Percentiles rank a stretch among this genome's conserved stretches.
Evolutionary conservation across 2,113 vertebrate species (phyloP).

Genomic region (Ramphastos sulfuratus): DNA sequence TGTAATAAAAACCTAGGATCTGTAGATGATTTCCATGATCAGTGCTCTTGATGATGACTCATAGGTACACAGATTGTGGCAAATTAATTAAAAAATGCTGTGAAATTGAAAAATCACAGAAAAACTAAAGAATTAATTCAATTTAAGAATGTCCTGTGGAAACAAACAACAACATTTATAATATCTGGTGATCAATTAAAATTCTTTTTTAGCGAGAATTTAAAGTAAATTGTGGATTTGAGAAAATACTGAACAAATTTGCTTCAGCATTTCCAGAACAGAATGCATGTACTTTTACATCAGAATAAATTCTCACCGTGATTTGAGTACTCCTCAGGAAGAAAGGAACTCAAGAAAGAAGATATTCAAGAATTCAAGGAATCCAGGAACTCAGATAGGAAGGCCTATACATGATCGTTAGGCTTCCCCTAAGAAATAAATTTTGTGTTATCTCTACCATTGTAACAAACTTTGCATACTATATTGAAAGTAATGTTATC

Average conservation of each 20-base stretch:
- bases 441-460: not conserved
- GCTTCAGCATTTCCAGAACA: not conserved
- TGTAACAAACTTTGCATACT: not conserved
- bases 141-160: not conserved
- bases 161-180: not conserved
- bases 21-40: not conserved
- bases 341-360: too few species aligned
- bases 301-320: not conserved
- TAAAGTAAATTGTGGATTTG: not conserved
- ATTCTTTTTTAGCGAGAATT: not conserved
- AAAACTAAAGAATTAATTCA: not conserved
- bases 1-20: not conserved
- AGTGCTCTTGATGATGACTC: not conserved
- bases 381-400: too few species aligned
- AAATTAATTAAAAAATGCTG: not conserved
- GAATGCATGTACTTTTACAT: not conserved
- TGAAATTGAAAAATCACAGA: not conserved
- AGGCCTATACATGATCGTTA: not conserved
- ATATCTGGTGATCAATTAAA: not conserved
- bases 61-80: not conserved
- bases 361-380: too few species aligned
- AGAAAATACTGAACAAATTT: not conserved
- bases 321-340: not conserved
- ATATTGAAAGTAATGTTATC: not conserved
- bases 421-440: not conserved